Evolutionary conservation across 2,888 invertebrate genomes (phyloP), one percentile per base, ranked within the genome.

Genomic region (Trichogramma dendrolimi): DNA sequence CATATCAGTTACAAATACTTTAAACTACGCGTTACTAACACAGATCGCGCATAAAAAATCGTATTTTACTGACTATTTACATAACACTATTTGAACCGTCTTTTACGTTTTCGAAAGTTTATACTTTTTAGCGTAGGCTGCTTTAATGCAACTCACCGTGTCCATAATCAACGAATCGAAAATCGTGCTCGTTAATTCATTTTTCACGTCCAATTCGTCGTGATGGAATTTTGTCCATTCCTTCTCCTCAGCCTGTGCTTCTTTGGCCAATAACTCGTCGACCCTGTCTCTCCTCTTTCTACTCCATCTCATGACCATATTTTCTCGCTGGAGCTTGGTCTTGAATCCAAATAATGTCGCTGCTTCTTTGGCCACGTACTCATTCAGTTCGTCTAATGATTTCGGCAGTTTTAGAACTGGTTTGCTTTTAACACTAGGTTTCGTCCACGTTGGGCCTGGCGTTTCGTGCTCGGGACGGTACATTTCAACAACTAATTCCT

Each of bases 201-300:
- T 84, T 71, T 89, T 87, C 38, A 91, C 86, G 46, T 85, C 82
- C 27, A 84, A 79, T 74, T 90, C 90, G 71, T 90, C 90, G 54
- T 83, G 79, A 73, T 88, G 87, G 72, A 88, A 90, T 73, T 87
- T 87, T 1, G 86, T 86, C 90, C 91, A 91, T 67, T 86, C 84
- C 10, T 83, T 81, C 73, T 91, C 90, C 70, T 90, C 90, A 56
- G 85, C 85, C 68, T 85, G 86, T 55, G 87, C 83, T 76, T 90
- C 90, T 61, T 85, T 81, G 42, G 89, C 85, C 60, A 90, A 80
- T 61, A 90, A 82, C 70, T 87, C 87, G 72, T 91, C 90, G 3
- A 90, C 88, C 66, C 86, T 83, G 74, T 90, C 89, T 50, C 86
- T 78, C 69, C 86, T 85, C 69, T 87, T 87, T 27, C 84, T 80